Conservation (phyloP, 2,113 vertebrate genomes). For the Pterocles orientalis region DNA sequence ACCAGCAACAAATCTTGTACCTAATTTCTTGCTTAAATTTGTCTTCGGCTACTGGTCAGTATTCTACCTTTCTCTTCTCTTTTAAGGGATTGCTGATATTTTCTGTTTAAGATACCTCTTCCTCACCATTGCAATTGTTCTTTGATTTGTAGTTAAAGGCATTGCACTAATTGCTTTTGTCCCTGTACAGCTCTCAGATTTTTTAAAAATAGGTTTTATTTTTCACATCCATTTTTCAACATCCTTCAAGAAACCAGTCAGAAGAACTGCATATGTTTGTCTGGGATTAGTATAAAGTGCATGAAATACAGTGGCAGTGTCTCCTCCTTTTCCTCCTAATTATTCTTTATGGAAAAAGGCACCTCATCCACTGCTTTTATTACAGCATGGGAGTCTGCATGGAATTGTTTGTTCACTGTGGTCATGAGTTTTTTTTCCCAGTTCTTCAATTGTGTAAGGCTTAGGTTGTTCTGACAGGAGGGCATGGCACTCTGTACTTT, state of each 20-base stretch:
- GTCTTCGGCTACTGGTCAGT: not conserved
- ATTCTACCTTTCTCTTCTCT: not conserved
- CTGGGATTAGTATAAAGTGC: not conserved
- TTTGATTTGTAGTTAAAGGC: not conserved
- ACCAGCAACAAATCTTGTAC: not conserved
- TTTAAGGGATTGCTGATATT: not conserved
- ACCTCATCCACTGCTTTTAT: constrained; percentile 28
- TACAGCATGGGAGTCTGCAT: not conserved
- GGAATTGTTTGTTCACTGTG: not conserved
- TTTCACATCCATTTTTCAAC: not conserved
- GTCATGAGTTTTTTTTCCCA: not conserved
- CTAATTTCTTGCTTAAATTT: not conserved
- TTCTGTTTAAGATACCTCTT: not conserved
- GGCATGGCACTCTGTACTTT: not conserved
- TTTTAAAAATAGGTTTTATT: not conserved
- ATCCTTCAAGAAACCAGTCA: not conserved
- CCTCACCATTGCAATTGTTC: not conserved
- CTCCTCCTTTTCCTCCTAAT: not conserved
- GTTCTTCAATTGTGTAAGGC: not conserved
- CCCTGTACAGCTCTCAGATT: not conserved
- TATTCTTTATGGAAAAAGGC: constrained; percentile 6
- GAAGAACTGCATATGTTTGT: not conserved
- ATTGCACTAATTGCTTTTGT: not conserved
- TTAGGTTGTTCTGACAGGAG: not conserved
- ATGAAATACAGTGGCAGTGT: not conserved